Evolutionary conservation across 2,888 invertebrate species (phyloP), one percentile per base, ranked within the genome.

Genomic region (Lampropteryx suffumata): DNA sequence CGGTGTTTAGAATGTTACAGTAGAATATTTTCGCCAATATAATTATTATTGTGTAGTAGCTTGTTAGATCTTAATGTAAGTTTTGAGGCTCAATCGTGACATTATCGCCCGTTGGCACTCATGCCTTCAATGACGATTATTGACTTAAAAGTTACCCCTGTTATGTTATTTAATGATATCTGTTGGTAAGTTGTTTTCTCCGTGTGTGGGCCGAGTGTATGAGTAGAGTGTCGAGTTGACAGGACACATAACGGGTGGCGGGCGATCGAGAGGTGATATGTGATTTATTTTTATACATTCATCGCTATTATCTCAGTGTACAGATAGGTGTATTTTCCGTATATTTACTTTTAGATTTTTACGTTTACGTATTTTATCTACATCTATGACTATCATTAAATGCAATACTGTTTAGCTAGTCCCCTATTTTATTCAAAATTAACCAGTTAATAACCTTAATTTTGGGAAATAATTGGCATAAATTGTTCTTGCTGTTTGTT

Each of bases 361-460:
- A 76, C 77, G 69, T 76, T 79, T 78, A 76, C 76, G 70, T 80
- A 78, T 76, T 56, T 78, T 74, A 73, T 67, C 67, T 66, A 73
- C 65, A 59, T 70, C 70, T 73, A 77, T 78, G 17, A 17, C 73
- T 83, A 75, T 79, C 71, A 70, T 71, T 64, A 32, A 73, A 72
- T 69, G 86, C 87, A 86, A 88, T 87, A 85, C 71, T 76, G 63
- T 76, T 73, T 76, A 72, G 69, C 88, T 86, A 87, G 88, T 88
- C 87, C 62, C 61, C 70, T 72, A 55, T 71, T 73, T 78, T 71
- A 69, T 82, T 84, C 80, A 75, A 86, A 88, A 87, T 82, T 82
- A 59, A 67, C 71, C 79, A 75, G 77, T 79, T 76, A 65, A 73
- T 69, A 68, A 59, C 68, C 68, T 72, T 56, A 69, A 67, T 70